phyloP scores from a whole-genome alignment of 2,888 invertebrate species.

The Cybosia mesomella region DNA sequence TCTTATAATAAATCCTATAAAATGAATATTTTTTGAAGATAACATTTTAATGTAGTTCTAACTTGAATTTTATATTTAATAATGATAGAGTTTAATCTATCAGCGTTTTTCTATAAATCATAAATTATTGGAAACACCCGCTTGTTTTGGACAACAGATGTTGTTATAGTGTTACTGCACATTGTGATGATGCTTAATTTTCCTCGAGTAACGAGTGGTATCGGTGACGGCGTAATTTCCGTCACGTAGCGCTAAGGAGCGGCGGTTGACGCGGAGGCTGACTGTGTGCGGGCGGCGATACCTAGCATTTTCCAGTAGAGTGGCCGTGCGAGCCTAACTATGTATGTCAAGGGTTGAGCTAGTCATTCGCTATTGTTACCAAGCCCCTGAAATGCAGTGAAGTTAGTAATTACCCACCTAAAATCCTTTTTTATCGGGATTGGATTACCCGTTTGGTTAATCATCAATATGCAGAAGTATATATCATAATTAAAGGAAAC shows the following conservation, averaged over 20 bases:
- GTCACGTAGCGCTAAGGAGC: conserved; percentile 56
- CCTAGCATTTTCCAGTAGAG: conserved; percentile 84
- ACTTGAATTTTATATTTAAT: background rate
- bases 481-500: conserved; percentile 74
- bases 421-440: conserved; percentile 46
- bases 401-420: conserved; percentile 54
- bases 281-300: conserved; percentile 68
- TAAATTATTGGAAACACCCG: background rate
- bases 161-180: background rate
- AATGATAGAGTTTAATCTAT: background rate
- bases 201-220: conserved; percentile 30
- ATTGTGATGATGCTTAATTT: conserved; percentile 20
- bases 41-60: too few relatives aligned
- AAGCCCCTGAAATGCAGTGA: conserved; percentile 74
- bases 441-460: background rate
- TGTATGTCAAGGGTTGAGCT: conserved; percentile 84
- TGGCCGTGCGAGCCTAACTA: conserved; percentile 74
- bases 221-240: conserved; percentile 56
- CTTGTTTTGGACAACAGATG: background rate
- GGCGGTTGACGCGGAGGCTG: conserved; percentile 42
- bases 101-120: background rate
- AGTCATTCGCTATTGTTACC: conserved; percentile 80
- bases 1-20: background rate
- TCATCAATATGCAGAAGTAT: conserved; percentile 20
- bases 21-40: too few relatives aligned